Conservation (phyloP, 2,888 invertebrate species). For the Synanthedon myopaeformis region DNA sequence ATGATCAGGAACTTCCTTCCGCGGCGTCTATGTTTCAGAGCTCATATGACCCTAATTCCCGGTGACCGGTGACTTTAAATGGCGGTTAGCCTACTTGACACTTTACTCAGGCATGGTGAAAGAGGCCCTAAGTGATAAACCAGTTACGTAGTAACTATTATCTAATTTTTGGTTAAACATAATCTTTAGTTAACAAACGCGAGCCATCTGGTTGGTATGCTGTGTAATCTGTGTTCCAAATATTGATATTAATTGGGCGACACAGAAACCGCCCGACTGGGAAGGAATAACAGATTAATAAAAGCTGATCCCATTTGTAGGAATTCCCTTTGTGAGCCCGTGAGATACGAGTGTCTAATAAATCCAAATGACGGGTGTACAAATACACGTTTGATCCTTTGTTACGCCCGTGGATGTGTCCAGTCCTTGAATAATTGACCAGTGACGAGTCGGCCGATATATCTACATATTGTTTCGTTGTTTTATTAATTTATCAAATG, state of each 20-base stretch:
- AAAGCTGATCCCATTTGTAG: conserved; percentile 34
- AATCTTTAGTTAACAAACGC: no score
- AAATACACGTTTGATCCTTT: conserved; percentile 5
- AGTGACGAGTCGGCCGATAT: background rate
- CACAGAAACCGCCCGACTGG: conserved; percentile 28
- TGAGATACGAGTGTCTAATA: conserved; percentile 31
- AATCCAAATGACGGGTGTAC: conserved; percentile 23
- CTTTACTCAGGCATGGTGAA: no score
- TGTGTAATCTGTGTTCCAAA: conserved; percentile 21
- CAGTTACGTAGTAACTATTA: no score
- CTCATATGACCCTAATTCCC: no score
- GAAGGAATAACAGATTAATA: conserved; percentile 47
- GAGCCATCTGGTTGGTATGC: conserved; percentile 3
- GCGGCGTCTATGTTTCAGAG: no score
- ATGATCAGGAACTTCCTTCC: no score
- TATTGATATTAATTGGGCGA: conserved; percentile 56
- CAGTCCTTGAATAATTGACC: background rate
- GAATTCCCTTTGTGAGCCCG: conserved; percentile 45
- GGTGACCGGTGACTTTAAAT: no score
- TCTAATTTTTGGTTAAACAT: no score
- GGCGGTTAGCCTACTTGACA: no score
- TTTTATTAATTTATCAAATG: background rate
- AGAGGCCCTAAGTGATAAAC: no score
- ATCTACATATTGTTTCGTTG: background rate
- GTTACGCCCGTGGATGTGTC: background rate